These are phyloP conservation scores for Brachionus rotundiformis DNA, from an alignment of 1,140 invertebrate genomes.

Conservation along the genomic window DNA sequence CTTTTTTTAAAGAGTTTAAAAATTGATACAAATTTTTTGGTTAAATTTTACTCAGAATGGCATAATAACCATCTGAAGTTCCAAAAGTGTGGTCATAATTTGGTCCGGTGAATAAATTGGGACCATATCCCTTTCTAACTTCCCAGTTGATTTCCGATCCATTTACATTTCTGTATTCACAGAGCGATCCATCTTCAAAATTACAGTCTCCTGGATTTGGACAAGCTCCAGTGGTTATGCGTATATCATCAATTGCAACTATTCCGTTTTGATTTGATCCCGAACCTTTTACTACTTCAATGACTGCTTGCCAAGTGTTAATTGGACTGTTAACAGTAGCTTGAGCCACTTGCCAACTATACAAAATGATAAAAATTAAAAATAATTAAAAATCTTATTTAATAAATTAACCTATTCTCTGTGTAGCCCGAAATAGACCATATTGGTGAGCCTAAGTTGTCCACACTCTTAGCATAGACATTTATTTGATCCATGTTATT, in stretches of 20 bases:
- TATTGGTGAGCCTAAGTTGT: conserved; percentile 23
- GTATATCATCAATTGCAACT: conserved; percentile 47
- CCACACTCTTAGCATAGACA: conserved; percentile 4
- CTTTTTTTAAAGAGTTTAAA: background rate
- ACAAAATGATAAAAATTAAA: background rate
- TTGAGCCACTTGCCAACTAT: conserved; percentile 37
- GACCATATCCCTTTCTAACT: conserved; percentile 24
- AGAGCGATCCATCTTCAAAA: conserved; percentile 39
- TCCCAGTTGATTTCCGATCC: conserved; percentile 8
- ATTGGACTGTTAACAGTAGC: background rate
- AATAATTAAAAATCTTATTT: background rate
- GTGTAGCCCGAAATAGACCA: conserved; percentile 12
- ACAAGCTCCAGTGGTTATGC: conserved; percentile 36
- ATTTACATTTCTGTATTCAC: background rate
- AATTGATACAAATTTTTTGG: background rate
- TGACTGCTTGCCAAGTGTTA: conserved; percentile 40
- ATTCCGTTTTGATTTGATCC: background rate
- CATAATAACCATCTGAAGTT: conserved; percentile 59
- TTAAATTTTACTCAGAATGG: conserved; percentile 53
- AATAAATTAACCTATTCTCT: background rate
- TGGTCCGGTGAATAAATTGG: conserved; percentile 51
- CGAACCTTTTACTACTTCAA: conserved; percentile 20
- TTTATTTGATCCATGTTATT: conserved; percentile 26
- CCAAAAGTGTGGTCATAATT: conserved; percentile 62
- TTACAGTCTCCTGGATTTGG: conserved; percentile 42